Evolutionary conservation across 2,797 vertebrate genomes (phyloP).

Genomic region (Microctenopoma steveboyesi): DNA sequence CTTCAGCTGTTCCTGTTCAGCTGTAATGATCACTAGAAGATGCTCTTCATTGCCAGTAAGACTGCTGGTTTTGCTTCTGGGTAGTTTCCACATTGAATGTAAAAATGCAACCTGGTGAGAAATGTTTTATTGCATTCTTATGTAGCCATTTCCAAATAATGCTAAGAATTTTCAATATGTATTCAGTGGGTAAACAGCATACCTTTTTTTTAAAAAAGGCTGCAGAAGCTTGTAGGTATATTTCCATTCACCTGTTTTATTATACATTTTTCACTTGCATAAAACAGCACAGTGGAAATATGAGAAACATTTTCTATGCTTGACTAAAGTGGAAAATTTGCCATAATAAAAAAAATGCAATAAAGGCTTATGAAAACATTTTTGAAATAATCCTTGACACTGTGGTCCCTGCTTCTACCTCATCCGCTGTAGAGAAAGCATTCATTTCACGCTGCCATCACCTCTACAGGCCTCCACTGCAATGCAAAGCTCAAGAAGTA

Average conservation of each 20-base stretch:
- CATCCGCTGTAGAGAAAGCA: constrained; percentile 12
- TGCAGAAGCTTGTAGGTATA: constrained; percentile 8
- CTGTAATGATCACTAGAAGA: constrained; percentile 46
- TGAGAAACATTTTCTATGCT: neutral
- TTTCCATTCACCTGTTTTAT: constrained; percentile 19
- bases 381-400: constrained; percentile 1
- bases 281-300: neutral
- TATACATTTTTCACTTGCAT: constrained; percentile 14
- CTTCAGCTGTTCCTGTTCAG: constrained; percentile 14
- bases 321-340: constrained; percentile 3
- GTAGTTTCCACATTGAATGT: constrained; percentile 14
- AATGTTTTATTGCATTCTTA: constrained; percentile 23
- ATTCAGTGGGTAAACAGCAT: constrained; percentile 19
- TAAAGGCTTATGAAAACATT: constrained; percentile 6
- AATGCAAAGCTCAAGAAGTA: neutral
- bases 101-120: constrained; percentile 8
- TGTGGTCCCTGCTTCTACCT: neutral
- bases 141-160: neutral
- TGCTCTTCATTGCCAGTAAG: neutral
- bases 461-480: neutral
- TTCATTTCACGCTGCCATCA: neutral
- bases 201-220: neutral
- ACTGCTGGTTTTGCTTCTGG: constrained; percentile 1
- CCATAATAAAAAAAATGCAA: constrained; percentile 3
- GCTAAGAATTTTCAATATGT: constrained; percentile 27